A percentile compares a stretch with the other conserved stretches of the same genome.
Conservation (phyloP, 2,113 vertebrate genomes). For the Fregetta grallaria region DNA sequence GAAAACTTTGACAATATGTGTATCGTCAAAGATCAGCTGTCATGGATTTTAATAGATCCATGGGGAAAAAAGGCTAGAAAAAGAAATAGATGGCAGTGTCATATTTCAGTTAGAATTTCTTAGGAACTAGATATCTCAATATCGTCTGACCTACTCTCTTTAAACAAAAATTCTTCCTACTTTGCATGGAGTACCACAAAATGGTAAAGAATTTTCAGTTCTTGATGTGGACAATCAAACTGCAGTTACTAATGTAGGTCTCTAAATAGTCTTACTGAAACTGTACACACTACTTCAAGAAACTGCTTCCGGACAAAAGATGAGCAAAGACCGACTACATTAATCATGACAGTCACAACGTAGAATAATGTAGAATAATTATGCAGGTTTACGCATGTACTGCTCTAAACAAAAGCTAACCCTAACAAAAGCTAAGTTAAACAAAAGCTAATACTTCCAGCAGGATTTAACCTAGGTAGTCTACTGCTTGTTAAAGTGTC, state of each 20-base stretch:
- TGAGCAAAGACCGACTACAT: not conserved
- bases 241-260: not conserved
- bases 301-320: not conserved
- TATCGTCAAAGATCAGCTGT: not conserved
- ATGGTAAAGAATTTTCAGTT: not conserved
- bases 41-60: not conserved
- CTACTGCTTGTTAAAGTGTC: not conserved
- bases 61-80: not conserved
- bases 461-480: not conserved
- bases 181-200: not conserved
- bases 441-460: not conserved
- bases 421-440: not conserved
- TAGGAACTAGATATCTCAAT: not conserved
- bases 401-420: not conserved
- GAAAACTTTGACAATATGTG: not conserved
- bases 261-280: not conserved
- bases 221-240: not conserved
- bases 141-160: not conserved
- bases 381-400: not conserved
- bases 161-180: not conserved
- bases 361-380: not conserved
- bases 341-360: not conserved
- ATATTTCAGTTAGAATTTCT: not conserved
- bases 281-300: not conserved
- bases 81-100: not conserved